Evolutionary conservation across 2,113 vertebrate genomes (phyloP).

Genomic region (Oncorhynchus keta): DNA sequence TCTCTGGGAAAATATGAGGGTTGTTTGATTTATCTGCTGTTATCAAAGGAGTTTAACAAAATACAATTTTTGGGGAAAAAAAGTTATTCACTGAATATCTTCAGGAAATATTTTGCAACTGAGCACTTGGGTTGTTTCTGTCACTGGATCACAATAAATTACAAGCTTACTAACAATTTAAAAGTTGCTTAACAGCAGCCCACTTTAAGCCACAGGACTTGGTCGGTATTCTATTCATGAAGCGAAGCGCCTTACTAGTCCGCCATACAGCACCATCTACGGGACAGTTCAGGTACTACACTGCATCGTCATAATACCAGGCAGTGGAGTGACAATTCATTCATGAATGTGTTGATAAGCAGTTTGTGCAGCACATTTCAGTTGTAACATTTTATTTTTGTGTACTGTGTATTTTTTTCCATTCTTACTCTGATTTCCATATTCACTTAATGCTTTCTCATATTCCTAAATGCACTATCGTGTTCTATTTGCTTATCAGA

Average conservation of each 20-base stretch:
- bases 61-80: no score
- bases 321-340: background rate
- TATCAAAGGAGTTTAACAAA: no score
- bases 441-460: background rate
- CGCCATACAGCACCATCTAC: constrained; percentile 9
- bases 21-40: no score
- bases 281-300: background rate
- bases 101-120: no score
- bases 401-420: background rate
- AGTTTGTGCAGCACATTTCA: background rate
- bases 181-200: background rate
- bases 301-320: background rate
- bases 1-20: background rate
- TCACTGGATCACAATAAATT: background rate
- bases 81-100: no score
- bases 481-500: no score
- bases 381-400: background rate
- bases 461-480: background rate
- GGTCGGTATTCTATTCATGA: background rate
- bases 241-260: background rate
- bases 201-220: background rate
- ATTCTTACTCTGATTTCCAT: background rate
- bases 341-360: background rate
- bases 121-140: no score
- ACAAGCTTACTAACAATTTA: background rate